Evolutionary conservation across 2,888 invertebrate species (phyloP).

Genomic region (Melieria picta): DNA sequence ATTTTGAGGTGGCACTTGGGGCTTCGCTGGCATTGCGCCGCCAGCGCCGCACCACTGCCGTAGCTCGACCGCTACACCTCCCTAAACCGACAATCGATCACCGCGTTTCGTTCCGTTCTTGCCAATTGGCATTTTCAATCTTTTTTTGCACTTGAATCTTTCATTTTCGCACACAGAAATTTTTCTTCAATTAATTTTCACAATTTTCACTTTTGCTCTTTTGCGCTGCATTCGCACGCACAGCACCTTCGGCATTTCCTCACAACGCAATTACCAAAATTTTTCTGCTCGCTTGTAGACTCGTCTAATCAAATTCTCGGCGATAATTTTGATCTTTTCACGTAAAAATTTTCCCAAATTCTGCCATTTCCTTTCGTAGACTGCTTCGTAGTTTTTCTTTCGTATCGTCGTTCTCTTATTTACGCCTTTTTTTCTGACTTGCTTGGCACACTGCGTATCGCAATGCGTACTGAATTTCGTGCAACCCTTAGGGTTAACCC

Average conservation of each 20-base stretch:
- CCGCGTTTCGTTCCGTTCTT: too few species aligned
- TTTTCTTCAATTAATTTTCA: not conserved
- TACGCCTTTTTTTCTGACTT: too few species aligned
- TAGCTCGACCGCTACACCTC: too few species aligned
- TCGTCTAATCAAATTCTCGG: constrained; percentile 12
- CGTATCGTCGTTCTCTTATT: not conserved
- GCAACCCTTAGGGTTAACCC: too few species aligned
- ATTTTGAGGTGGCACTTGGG: constrained; percentile 24
- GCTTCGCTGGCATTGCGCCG: constrained; percentile 10
- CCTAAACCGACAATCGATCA: too few species aligned
- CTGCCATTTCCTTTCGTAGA: constrained; percentile 20
- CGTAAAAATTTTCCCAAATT: constrained; percentile 30
- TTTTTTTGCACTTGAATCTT: too few species aligned
- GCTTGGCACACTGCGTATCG: too few species aligned
- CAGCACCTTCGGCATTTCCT: not conserved
- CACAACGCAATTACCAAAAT: constrained; percentile 23
- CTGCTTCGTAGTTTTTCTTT: constrained; percentile 9
- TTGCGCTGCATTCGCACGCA: not conserved
- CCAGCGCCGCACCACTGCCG: constrained; percentile 13
- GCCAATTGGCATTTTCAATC: too few species aligned
- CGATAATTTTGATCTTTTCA: constrained; percentile 31
- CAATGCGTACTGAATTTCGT: too few species aligned
- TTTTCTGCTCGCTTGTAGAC: constrained; percentile 13
- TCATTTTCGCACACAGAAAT: constrained; percentile 1
- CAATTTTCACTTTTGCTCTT: not conserved